Evolutionary conservation across 1,140 invertebrate genomes (phyloP), one percentile per base, ranked within the genome.

Genomic region (Drosophila nigrodunni): DNA sequence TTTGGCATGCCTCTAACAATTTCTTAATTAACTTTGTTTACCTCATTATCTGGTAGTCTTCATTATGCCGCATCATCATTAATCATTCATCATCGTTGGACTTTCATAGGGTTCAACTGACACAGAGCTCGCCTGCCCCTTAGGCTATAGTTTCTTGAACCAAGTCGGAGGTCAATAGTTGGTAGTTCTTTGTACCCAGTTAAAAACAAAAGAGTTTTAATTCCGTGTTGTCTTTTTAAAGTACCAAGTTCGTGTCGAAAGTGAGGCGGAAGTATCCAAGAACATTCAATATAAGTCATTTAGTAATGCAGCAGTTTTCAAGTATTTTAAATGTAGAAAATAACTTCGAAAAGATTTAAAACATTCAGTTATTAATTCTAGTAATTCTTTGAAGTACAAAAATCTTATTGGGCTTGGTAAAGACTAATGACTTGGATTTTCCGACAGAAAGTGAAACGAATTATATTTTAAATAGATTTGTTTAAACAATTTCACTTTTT

Each of bases 1-100:
- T 6, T 64, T 61, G 59, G 80, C 81, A 83, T 83, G 80, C 64
- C 81, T 76, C 34, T 54, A 82, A 82, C 72, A 30, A 80, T 62
- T 85, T 85, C 61, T 54, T 80, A 77, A 83, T 77, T 82, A 82
- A 85, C 73, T 73, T 58, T 61, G 34, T 50, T 44, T 57, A 10
- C 47, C 30, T 50, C 57, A 85, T 75, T 59, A 65, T 49, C 25
- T 64, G 58, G 46, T 82, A 77, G 80, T 49, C 65, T 55, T 49
- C n/a, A 64, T 49, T 18, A 55, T 47, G 52, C 43, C 35, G 44
- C 43, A 49, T 61, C 71, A 61, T 74, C 73, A 74, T 69, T 49
- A 49, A 62, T 69, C 72, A 74, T 37, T 25, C 8, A 49, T 37
- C 46, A 50, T 65, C 62, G 54, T 54, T 55, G 39, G 50, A 35